Base-by-base conservation (phyloP, 2,797 vertebrate species). In the Remorina albescens region DNA sequence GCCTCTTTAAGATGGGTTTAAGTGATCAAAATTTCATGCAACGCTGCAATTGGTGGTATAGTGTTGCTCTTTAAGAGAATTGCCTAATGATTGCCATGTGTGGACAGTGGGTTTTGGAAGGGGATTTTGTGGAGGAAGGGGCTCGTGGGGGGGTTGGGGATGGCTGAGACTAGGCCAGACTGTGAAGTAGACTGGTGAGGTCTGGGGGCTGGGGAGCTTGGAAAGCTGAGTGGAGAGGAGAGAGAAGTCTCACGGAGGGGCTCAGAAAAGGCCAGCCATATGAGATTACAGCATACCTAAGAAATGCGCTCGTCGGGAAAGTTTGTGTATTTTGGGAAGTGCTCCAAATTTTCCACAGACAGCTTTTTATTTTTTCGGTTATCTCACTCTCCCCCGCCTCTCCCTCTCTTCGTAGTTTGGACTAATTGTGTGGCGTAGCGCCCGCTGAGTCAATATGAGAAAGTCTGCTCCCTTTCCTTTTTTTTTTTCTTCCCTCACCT, bases 1-100 rank as follows among this genome's bases (percentile, higher is more conserved):
- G 89, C 89, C 86, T 94, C 93, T 94, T 92, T 94, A 94, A 95
- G 92, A 93, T 87, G 89, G 90, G 91, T 92, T 94, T 93, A 93
- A 90, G 89, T 92, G 94, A 94, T 95, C 93, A 93, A 91, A 94
- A 93, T 94, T 94, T 92, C 92, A 91, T 83, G 79, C 75, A 85
- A 88, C 92, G 88, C 88, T 90, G 92, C 85, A 76, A 88, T 93
- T 72, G 78, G 86, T 87, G 89, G 92, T 94, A 90, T 94, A 94
- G 93, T 87, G 93, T 91, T 88, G 90, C 94, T 63, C 83, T 89
- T 87, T 89, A 91, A 89, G 89, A 92, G 90, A 90, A 89, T 88
- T 93, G 86, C 85, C 88, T 93, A 93, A 94, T 93, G 78, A 88
- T 86, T 93, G 90, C 78, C 92, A 93, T 92, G 89, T 89, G 95